Conservation (phyloP, 2,113 vertebrate species). For the Tragulus kanchil region DNA sequence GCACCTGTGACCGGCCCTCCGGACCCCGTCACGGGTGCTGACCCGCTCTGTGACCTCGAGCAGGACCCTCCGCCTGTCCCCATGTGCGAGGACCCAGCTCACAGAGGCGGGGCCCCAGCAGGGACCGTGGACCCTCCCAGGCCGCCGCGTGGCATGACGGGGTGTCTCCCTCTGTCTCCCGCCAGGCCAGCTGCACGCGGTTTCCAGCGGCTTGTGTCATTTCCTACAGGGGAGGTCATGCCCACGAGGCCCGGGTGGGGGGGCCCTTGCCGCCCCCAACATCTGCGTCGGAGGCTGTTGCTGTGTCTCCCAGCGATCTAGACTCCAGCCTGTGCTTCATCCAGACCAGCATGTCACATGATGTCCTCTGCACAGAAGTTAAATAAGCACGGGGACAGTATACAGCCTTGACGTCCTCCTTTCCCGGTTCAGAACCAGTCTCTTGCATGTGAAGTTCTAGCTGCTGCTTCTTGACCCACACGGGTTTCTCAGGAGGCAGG, state of each 20-base stretch:
- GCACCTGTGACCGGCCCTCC: fast-evolving
- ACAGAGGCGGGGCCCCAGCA: fast-evolving
- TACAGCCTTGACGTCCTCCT: too few species aligned
- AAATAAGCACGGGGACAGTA: too few species aligned
- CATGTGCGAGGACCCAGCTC: fast-evolving
- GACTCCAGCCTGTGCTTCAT: too few species aligned
- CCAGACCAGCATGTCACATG: too few species aligned
- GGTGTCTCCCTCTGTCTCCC: fast-evolving
- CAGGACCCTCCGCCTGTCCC: fast-evolving
- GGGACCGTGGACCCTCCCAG: fast-evolving
- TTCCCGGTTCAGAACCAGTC: too few species aligned
- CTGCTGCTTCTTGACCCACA: too few species aligned
- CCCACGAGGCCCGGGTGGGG: slow-evolving; percentile 90
- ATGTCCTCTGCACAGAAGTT: too few species aligned
- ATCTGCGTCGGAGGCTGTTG: too few species aligned
- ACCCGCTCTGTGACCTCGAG: fast-evolving
- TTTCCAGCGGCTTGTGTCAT: slow-evolving; percentile 89
- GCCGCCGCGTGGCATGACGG: fast-evolving
- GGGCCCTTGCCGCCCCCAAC: too few species aligned
- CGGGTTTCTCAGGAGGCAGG: too few species aligned
- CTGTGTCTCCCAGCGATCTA: too few species aligned
- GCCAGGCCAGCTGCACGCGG: slow-evolving; percentile 92
- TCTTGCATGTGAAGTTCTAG: too few species aligned
- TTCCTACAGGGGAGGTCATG: slow-evolving; percentile 90
- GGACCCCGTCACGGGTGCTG: fast-evolving